A percentile compares a stretch with the other conserved stretches of the same genome.
Conservation (phyloP, 2,888 invertebrate genomes). For the Cheilosia scutellata region DNA sequence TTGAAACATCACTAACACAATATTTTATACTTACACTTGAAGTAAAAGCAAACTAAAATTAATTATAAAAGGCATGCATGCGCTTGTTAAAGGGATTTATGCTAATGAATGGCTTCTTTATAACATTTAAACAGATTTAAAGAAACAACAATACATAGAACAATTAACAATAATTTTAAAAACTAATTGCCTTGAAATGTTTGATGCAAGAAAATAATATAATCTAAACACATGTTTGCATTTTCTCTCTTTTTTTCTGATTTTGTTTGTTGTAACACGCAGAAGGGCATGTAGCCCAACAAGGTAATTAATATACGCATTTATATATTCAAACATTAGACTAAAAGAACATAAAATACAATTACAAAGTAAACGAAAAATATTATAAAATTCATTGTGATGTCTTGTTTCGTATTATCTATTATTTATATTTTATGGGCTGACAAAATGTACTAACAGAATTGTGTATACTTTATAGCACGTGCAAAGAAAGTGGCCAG, state of each 20-base stretch:
- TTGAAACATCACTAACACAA: constrained; percentile 23
- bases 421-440: background rate
- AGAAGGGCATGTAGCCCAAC: constrained; percentile 88
- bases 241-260: constrained; percentile 77
- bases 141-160: background rate
- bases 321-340: constrained; percentile 12
- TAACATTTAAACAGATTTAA: background rate
- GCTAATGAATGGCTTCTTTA: constrained; percentile 16
- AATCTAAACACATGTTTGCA: constrained; percentile 71
- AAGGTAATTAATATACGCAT: constrained; percentile 85
- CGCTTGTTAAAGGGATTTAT: constrained; percentile 27
- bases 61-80: constrained; percentile 34
- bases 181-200: constrained; percentile 65
- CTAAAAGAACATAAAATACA: constrained; percentile 18
- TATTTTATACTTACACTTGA: constrained; percentile 22
- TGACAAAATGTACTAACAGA: constrained; percentile 51
- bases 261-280: constrained; percentile 77
- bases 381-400: constrained; percentile 36
- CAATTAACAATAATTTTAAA: constrained; percentile 27
- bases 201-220: constrained; percentile 65
- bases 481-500: constrained; percentile 87
- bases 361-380: background rate
- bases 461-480: constrained; percentile 84
- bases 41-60: constrained; percentile 36
- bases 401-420: constrained; percentile 12